Evolutionary conservation across 2,888 invertebrate species (phyloP).

Genomic region (Germaria angustata): DNA sequence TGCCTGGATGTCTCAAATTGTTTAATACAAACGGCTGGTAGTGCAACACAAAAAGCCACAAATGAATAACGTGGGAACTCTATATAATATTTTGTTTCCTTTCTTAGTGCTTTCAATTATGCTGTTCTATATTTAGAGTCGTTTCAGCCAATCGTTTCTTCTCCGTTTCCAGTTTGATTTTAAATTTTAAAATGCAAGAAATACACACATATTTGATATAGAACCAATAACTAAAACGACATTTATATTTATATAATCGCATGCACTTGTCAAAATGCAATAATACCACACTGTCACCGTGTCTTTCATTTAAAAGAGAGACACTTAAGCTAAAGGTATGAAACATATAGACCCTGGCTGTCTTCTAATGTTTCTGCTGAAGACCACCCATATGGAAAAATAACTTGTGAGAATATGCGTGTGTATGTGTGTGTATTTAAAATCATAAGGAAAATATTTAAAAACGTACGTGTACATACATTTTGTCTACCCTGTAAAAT

Average conservation of each 20-base stretch:
- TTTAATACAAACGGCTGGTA: neutral
- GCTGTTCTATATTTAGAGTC: constrained; percentile 28
- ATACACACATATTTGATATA: constrained; percentile 16
- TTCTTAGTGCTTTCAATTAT: neutral
- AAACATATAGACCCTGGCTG: constrained; percentile 37
- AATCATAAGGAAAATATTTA: constrained; percentile 39
- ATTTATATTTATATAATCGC: constrained; percentile 39
- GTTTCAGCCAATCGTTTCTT: constrained; percentile 7
- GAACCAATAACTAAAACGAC: constrained; percentile 46
- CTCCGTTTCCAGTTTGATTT: neutral
- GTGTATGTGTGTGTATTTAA: constrained; percentile 10
- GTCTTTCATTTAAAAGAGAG: constrained; percentile 40
- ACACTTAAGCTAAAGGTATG: constrained; percentile 35
- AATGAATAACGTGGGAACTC: constrained; percentile 55
- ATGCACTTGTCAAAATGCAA: constrained; percentile 62
- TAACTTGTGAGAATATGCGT: neutral
- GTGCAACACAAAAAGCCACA: constrained; percentile 14
- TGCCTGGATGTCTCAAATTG: neutral
- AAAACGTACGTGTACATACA: neutral
- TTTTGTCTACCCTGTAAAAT: constrained; percentile 36
- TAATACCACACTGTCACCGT: constrained; percentile 57
- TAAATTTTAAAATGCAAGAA: constrained; percentile 7
- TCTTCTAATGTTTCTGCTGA: constrained; percentile 25
- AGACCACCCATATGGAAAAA: constrained; percentile 57
- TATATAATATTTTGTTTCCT: neutral